Conservation (phyloP, 2,888 invertebrate species). For the Hydroisotoma schaefferi region DNA sequence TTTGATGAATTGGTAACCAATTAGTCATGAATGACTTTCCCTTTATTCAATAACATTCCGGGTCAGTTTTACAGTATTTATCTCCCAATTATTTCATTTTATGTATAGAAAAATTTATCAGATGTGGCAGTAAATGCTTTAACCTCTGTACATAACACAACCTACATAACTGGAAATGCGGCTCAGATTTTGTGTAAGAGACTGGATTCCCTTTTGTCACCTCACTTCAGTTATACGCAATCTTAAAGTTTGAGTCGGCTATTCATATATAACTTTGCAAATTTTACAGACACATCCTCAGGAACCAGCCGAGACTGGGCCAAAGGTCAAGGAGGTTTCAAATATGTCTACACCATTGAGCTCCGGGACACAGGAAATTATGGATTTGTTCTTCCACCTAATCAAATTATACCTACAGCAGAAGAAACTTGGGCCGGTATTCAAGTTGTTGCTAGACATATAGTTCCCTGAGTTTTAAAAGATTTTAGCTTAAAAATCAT, state of each 20-base stretch:
- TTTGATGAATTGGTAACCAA: constrained; percentile 48
- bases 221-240: no score
- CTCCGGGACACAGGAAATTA: constrained; percentile 53
- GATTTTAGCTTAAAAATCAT: no score
- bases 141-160: constrained; percentile 49
- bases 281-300: constrained; percentile 34
- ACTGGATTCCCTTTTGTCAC: not conserved
- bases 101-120: not conserved
- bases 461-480: constrained; percentile 8
- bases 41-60: no score
- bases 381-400: constrained; percentile 54
- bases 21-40: no score
- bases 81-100: not conserved
- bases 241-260: no score
- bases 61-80: no score
- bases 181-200: constrained; percentile 45
- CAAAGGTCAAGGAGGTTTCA: constrained; percentile 40
- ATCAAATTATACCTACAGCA: constrained; percentile 50
- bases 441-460: constrained; percentile 38
- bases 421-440: constrained; percentile 45
- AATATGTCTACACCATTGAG: constrained; percentile 48
- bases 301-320: constrained; percentile 48
- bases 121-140: constrained; percentile 45
- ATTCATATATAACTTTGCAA: no score
- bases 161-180: constrained; percentile 50